A percentile compares a stretch with the other conserved stretches of the same genome.
These are phyloP conservation scores for Geophilus truncorum DNA, from an alignment of 2,888 invertebrate species.

Conservation along the genomic window DNA sequence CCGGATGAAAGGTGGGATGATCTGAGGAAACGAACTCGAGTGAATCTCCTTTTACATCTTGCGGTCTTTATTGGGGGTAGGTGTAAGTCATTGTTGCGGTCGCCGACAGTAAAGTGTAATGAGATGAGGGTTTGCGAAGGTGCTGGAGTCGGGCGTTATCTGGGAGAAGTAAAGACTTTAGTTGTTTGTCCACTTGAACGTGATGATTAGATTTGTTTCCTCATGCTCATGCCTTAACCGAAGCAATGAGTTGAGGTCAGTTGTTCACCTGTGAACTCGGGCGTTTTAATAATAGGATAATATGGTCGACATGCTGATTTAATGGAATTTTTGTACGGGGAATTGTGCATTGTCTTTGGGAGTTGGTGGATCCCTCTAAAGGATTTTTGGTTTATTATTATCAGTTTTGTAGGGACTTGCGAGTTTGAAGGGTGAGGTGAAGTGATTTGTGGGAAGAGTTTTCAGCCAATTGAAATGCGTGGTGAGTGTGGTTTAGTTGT, in stretches of 20 bases:
- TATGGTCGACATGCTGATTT: background rate
- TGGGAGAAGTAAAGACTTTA: background rate
- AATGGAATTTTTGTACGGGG: background rate
- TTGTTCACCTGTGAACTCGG: background rate
- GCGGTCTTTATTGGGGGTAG: too few relatives aligned
- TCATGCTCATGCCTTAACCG: background rate
- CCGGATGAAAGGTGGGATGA: background rate
- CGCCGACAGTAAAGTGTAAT: background rate
- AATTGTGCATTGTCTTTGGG: background rate
- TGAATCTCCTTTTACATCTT: too few relatives aligned
- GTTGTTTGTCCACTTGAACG: constrained; percentile 1
- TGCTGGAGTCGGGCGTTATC: background rate
- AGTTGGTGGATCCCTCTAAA: background rate
- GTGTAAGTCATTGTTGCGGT: background rate
- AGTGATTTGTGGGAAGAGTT: too few relatives aligned
- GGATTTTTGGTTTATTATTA: background rate
- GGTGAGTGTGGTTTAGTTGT: too few relatives aligned
- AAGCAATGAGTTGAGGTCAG: background rate
- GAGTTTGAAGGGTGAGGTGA: too few relatives aligned
- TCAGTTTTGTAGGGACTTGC: too few relatives aligned
- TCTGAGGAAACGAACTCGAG: background rate
- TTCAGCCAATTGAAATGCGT: too few relatives aligned
- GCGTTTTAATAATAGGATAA: background rate
- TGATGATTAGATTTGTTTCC: constrained; percentile 24
- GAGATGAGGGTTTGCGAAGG: background rate